phyloP scores from a whole-genome alignment of 2,113 vertebrate species.

The Onychorhynchus coronatus region DNA sequence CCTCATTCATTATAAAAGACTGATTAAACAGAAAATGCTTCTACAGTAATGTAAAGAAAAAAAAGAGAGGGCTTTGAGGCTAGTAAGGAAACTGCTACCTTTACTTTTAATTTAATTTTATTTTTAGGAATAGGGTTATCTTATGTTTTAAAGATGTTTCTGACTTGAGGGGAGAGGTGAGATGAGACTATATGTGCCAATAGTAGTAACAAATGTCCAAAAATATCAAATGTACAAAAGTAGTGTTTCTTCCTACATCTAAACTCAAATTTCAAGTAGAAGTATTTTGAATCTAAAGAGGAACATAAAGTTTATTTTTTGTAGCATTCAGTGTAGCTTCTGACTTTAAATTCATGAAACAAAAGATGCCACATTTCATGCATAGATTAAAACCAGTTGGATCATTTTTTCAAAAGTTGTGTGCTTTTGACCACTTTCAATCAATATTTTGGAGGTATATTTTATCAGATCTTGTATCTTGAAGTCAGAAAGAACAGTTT shows the following conservation, averaged over 20 bases:
- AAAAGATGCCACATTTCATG: slow-evolving; percentile 44
- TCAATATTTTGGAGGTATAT: slow-evolving; percentile 13
- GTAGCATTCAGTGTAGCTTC: background rate
- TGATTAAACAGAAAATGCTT: background rate
- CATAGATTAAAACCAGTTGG: slow-evolving; percentile 46
- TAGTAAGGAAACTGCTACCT: background rate
- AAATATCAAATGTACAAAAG: background rate
- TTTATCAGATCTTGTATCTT: slow-evolving; percentile 5
- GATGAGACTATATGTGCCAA: background rate
- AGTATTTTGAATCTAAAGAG: background rate
- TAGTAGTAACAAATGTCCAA: background rate
- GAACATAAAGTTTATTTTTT: slow-evolving; percentile 15
- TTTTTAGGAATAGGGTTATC: slow-evolving; percentile 16
- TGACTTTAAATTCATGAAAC: slow-evolving; percentile 17
- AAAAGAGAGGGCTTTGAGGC: background rate
- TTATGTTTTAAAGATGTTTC: slow-evolving; percentile 26
- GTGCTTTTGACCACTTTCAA: slow-evolving; percentile 30
- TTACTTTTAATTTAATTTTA: background rate
- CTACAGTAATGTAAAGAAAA: background rate
- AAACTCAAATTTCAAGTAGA: background rate
- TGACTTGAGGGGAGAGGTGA: background rate
- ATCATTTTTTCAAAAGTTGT: slow-evolving; percentile 55
- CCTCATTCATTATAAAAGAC: background rate
- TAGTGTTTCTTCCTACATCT: background rate
- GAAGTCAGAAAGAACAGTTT: slow-evolving; percentile 46